Percentiles rank a stretch among this genome's conserved stretches.
Evolutionary conservation across 2,113 vertebrate genomes (phyloP).

Genomic region (Nothocercus nigrocapillus): DNA sequence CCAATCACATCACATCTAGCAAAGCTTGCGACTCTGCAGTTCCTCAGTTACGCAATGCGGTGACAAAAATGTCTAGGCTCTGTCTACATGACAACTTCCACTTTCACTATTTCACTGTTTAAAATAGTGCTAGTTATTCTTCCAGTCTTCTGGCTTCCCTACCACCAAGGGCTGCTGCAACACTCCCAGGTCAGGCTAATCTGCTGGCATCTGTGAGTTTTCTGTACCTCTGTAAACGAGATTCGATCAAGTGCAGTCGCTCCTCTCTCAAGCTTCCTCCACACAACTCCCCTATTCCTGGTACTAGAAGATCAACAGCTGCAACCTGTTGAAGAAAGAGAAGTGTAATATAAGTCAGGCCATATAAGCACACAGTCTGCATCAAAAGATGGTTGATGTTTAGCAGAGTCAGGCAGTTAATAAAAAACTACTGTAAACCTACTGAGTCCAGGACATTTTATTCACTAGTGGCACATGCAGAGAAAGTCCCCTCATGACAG

Average conservation of each 20-base stretch:
- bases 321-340: constrained; percentile 81
- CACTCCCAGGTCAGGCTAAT: neutral
- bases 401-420: neutral
- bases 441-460: neutral
- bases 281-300: constrained; percentile 92
- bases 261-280: constrained; percentile 96
- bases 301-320: constrained; percentile 94
- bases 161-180: neutral
- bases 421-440: neutral
- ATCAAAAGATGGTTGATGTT: neutral
- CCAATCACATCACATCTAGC: neutral
- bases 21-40: neutral
- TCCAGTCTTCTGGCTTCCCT: neutral
- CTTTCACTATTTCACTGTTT: neutral
- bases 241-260: constrained; percentile 81
- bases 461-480: neutral
- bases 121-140: neutral
- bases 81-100: neutral
- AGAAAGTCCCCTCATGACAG: neutral
- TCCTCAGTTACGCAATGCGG: neutral
- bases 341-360: neutral
- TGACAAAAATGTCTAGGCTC: neutral
- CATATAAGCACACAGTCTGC: neutral
- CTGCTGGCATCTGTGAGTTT: neutral
- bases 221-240: constrained; percentile 85